A percentile compares a stretch with the other conserved stretches of the same genome.
phyloP scores from a whole-genome alignment of 2,888 invertebrate genomes.

The Chydorus sphaericus region DNA sequence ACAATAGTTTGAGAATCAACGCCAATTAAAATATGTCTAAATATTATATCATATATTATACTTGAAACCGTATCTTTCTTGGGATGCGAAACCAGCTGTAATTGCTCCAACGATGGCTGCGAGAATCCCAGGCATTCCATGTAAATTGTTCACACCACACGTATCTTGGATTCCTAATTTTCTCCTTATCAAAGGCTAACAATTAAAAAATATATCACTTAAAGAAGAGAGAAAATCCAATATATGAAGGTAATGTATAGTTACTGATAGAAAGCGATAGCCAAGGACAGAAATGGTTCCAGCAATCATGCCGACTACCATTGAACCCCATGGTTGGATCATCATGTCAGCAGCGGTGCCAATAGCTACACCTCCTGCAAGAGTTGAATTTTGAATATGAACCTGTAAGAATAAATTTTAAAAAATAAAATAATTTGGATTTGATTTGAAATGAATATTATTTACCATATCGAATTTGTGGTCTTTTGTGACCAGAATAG shows the following conservation, averaged over 20 bases:
- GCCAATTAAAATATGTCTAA: no score
- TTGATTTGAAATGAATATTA: conserved; percentile 8
- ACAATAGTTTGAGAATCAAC: no score
- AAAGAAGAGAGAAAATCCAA: no score
- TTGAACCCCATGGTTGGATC: conserved; percentile 65
- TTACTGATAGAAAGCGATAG: conserved; percentile 47
- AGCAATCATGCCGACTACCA: conserved; percentile 61
- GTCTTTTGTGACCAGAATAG: conserved; percentile 54
- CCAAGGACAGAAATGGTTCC: conserved; percentile 67
- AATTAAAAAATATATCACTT: neutral
- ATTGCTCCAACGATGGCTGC: conserved; percentile 65
- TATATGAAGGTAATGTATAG: conserved; percentile 10
- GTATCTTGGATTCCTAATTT: conserved; percentile 56
- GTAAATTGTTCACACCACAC: conserved; percentile 90
- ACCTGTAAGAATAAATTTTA: conserved; percentile 30
- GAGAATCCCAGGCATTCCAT: conserved; percentile 84
- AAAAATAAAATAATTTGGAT: neutral
- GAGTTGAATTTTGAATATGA: conserved; percentile 82
- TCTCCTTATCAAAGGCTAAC: conserved; percentile 43
- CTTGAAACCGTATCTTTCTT: conserved; percentile 47
- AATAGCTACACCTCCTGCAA: conserved; percentile 76
- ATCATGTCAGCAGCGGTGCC: conserved; percentile 70
- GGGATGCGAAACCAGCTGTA: conserved; percentile 53
- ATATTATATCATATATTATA: no score
- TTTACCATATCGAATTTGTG: conserved; percentile 67